These are phyloP conservation scores for Centruroides sculpturatus DNA, from an alignment of 1,140 invertebrate genomes.

Conservation along the genomic window DNA sequence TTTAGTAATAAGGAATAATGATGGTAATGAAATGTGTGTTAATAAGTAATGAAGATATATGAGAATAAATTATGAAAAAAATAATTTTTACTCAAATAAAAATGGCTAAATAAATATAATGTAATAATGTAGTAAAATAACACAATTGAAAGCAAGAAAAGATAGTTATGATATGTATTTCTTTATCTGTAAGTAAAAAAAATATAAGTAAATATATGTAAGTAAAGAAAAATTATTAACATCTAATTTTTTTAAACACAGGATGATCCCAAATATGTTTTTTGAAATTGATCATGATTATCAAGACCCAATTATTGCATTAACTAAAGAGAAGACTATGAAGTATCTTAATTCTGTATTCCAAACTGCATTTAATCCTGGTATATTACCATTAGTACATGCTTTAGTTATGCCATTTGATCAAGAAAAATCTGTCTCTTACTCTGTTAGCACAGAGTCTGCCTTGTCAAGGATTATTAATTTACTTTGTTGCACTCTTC, in stretches of 20 bases:
- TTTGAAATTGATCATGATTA: conserved; percentile 28
- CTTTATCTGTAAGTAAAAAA: no score
- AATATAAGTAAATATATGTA: no score
- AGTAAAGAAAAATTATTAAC: conserved; percentile 4
- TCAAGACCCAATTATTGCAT: conserved; percentile 28
- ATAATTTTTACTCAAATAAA: no score
- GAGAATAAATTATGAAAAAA: no score
- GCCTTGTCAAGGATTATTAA: conserved; percentile 37
- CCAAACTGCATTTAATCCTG: conserved; percentile 20
- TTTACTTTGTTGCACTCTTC: conserved; percentile 31
- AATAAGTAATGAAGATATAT: no score
- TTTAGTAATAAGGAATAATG: no score
- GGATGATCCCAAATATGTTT: conserved; percentile 28
- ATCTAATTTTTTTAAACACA: conserved; percentile 16
- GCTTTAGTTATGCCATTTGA: conserved; percentile 29
- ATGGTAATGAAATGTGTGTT: no score
- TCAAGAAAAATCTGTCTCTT: conserved; percentile 31
- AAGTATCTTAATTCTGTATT: conserved; percentile 24
- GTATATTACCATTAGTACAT: conserved; percentile 22
- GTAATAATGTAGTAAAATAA: no score
- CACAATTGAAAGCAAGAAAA: no score
- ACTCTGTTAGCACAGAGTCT: conserved; percentile 23
- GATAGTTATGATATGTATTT: no score
- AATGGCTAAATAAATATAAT: no score
- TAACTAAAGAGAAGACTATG: conserved; percentile 25